phyloP scores from a whole-genome alignment of 2,113 vertebrate species.

The Ammospiza caudacuta region DNA sequence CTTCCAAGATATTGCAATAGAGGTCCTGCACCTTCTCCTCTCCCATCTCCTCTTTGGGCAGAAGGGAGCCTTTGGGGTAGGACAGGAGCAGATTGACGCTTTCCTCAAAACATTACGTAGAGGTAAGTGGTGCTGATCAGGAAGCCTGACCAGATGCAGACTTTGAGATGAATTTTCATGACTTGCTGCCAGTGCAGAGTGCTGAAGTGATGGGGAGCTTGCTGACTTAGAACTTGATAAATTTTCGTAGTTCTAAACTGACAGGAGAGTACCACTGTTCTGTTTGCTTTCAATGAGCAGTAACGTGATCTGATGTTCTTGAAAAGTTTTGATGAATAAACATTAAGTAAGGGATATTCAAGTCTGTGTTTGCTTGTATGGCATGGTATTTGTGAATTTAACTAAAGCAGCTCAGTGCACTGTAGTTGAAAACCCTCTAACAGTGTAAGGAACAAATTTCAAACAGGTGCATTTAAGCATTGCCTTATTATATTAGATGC shows the following conservation, averaged over 20 bases:
- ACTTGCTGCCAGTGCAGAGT: not conserved
- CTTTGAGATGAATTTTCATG: not conserved
- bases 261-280: not conserved
- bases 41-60: slow-evolving; percentile 99
- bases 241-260: not conserved
- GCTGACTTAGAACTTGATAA: accelerated
- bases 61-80: slow-evolving; percentile 98
- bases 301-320: not conserved
- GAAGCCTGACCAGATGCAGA: not conserved
- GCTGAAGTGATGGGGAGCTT: not conserved
- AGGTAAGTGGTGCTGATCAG: slow-evolving; percentile 76
- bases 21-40: slow-evolving; percentile 98
- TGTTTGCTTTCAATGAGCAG: not conserved
- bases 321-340: not conserved
- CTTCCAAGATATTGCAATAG: slow-evolving; percentile 99
- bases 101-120: slow-evolving; percentile 98
- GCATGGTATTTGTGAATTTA: not conserved
- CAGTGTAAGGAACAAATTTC: not conserved
- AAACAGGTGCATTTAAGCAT: not conserved
- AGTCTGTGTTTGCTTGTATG: not conserved
- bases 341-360: not conserved
- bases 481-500: not conserved
- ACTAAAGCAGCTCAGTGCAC: not conserved
- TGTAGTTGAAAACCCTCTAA: not conserved
- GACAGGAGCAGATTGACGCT: slow-evolving; percentile 98